Conservation (phyloP, 1,140 invertebrate species). For the Orius laevigatus region DNA sequence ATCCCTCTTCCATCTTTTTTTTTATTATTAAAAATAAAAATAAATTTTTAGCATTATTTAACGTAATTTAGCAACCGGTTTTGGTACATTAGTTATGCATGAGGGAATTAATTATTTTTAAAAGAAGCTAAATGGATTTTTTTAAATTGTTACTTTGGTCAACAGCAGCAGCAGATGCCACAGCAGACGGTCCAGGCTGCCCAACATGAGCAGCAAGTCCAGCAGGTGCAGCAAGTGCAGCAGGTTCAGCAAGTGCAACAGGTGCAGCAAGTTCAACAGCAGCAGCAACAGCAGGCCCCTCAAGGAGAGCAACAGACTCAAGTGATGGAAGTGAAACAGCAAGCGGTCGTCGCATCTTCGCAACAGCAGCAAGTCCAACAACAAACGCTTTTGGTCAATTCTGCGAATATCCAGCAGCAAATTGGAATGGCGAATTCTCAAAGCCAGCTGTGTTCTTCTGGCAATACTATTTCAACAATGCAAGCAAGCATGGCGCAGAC, state of each 20-base stretch:
- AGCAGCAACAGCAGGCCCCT: constrained; percentile 8
- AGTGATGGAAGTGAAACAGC: not conserved
- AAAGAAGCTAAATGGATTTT: no score
- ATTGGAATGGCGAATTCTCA: constrained; percentile 14
- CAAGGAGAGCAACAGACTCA: constrained; percentile 2
- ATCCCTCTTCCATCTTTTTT: no score
- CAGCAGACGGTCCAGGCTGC: constrained; percentile 7
- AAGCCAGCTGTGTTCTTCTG: constrained; percentile 9
- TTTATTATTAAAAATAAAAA: no score
- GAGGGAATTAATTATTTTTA: no score
- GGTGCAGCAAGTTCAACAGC: not conserved
- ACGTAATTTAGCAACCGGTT: no score
- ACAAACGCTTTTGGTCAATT: constrained; percentile 15
- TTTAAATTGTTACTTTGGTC: no score
- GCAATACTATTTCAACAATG: constrained; percentile 13
- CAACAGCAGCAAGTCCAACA: constrained; percentile 5
- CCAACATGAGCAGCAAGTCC: constrained; percentile 7
- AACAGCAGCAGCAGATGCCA: constrained; percentile 8
- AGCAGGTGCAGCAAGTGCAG: constrained; percentile 7
- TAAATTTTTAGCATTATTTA: no score
- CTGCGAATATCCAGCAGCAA: constrained; percentile 14
- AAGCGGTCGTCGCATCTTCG: not conserved
- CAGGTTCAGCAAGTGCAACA: constrained; percentile 11
- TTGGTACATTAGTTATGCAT: no score
- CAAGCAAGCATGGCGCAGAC: constrained; percentile 5